Evolutionary conservation across 2,797 vertebrate species (phyloP).

Genomic region (Pantherophis vulpinus): DNA sequence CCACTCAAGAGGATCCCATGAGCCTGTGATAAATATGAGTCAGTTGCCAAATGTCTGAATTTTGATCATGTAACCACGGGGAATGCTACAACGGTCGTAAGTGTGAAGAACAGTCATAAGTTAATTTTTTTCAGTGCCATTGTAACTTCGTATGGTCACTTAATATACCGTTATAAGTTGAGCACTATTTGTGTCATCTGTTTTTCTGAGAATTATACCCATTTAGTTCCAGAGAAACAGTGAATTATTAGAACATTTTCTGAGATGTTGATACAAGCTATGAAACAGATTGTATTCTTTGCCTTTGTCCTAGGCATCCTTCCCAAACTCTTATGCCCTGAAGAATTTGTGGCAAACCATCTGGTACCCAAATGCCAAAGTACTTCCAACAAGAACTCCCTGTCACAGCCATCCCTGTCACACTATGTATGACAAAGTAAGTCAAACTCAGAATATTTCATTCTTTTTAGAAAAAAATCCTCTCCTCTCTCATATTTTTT

Average conservation of each 20-base stretch:
- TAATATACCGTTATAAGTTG: background rate
- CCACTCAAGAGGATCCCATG: background rate
- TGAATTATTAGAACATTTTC: background rate
- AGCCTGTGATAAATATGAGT: too few species aligned
- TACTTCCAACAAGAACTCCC: conserved; percentile 22
- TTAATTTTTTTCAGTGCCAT: background rate
- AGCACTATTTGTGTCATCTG: background rate
- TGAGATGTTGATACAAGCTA: background rate
- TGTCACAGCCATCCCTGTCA: conserved; percentile 22
- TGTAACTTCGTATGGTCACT: background rate
- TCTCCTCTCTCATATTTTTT: background rate
- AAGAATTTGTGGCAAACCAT: conserved; percentile 21
- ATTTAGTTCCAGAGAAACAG: background rate
- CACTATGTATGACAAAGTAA: background rate
- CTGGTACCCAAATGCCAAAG: conserved; percentile 38
- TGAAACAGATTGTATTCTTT: conserved; percentile 17
- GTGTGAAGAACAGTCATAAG: background rate
- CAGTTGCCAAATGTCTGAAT: too few species aligned
- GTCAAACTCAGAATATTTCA: background rate
- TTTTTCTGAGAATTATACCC: background rate
- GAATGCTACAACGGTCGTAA: background rate
- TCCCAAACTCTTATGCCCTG: conserved; percentile 22
- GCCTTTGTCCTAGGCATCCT: conserved; percentile 13
- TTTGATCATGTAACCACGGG: background rate
- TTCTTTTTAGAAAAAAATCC: background rate